Evolutionary conservation across 2,888 invertebrate species (phyloP), one percentile per base, ranked within the genome.

Genomic region (Crioceris asparagi): DNA sequence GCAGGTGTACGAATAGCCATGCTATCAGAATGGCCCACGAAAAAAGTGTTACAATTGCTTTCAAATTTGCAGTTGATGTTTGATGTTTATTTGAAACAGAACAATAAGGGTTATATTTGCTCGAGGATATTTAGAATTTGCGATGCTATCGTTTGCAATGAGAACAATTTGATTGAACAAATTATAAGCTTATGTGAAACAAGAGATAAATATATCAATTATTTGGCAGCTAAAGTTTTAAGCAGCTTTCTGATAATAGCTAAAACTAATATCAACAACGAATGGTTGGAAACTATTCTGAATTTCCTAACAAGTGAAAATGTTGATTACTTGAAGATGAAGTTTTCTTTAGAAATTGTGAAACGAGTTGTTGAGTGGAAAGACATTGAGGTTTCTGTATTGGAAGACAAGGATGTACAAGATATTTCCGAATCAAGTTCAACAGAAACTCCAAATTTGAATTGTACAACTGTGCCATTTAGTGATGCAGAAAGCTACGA

Each of bases 291-390:
- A 52, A 79, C 78, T 48, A 74, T 85, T 15, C 76, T 81, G 0
- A 79, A 80, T 53, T 83, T 81, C 56, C 68, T 84, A 39, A 77
- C 77, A 47, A 66, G 73, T 34, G 75, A 77, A 58, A 74, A 75
- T 52, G 70, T 74, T 32, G 77, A 79, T 60, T 74, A 75, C 56
- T 67, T 71, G 36, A 83, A 84, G 61, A 83, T 87, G 60, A 78
- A 83, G 53, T 87, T 87, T 61, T 83, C 83, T 45, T 66, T 90
- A 50, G 87, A 88, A 58, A 76, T 90, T 30, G 81, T 90, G 34
- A 85, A 85, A 56, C 75, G 85, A 50, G 83, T 90, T 53, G 83
- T 90, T 0, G 88, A 90, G 57, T 88, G 87, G 81, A 88, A 85
- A 55, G 87, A 90, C 62, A 67, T 80, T 17, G 79, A 82, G 57